Base-by-base conservation (phyloP, 2,888 invertebrate genomes). In the Drosophila leonis region DNA sequence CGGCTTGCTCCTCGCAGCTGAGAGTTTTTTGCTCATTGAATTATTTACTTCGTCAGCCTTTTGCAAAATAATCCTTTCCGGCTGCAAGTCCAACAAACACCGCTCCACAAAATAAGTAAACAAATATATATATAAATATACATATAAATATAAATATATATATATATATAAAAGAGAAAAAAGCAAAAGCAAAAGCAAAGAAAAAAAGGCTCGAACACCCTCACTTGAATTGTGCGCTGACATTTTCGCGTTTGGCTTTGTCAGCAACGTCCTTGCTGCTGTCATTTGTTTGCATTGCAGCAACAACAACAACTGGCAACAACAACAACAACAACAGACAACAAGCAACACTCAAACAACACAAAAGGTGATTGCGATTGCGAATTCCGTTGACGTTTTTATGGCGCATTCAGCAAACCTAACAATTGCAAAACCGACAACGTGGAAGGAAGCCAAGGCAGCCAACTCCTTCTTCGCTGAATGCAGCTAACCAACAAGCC, bases 281-380 rank as follows among this genome's bases (percentile, higher is more conserved):
- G 90, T 81, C 83, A 84, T 89, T 86, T 80, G 88, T 89, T 86
- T 86, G 84, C 80, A 89, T 80, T 87, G 70, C 70, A 67, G 54
- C 63, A 79, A 35, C 60, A 75, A 59, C 72, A 72, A 7, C 24
- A 67, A 41, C 57, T 60, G 13, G 6, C 60, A 62, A 39, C 35
- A 65, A 42, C 52, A 64, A 15, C 49, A 56, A 29, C 42, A 61
- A 46, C 20, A 57, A 61, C 46, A 64, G 15, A 66, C 60, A 63
- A 69, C 46, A 24, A 74, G 56, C 75, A 59, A 85, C 86, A 82
- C 88, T 88, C 80, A 80, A 85, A 80, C 75, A 75, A 75, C 72
- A 84, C 84, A 89, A 85, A 86, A 89, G 84, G 84, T 86, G 90
- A 90, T 86, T 86, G 88, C 88, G 90, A 89, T 85, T 86, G 88